phyloP scores from a whole-genome alignment of 2,888 invertebrate genomes.

The Therioaphis trifolii region DNA sequence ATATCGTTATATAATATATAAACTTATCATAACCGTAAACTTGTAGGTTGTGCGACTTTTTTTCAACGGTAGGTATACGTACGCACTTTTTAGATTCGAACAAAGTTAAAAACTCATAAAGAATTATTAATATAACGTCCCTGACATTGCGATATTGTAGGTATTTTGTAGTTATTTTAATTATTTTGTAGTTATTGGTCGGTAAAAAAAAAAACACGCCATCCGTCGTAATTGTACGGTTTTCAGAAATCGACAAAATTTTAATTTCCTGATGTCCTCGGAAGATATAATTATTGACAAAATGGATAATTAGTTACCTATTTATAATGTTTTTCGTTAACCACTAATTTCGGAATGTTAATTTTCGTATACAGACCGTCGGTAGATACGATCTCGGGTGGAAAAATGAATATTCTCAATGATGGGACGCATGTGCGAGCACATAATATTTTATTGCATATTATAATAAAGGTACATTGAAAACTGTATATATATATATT shows the following conservation, averaged over 20 bases:
- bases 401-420: not conserved
- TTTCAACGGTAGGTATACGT: too few relatives aligned
- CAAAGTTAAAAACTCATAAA: too few relatives aligned
- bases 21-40: too few relatives aligned
- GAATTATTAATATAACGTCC: too few relatives aligned
- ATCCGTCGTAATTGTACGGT: not conserved
- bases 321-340: not conserved
- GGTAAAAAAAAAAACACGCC: not conserved
- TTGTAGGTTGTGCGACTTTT: too few relatives aligned
- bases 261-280: not conserved
- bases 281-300: not conserved
- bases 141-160: too few relatives aligned
- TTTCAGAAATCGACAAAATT: not conserved
- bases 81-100: too few relatives aligned
- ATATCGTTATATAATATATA: too few relatives aligned
- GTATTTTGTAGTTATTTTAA: too few relatives aligned
- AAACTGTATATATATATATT: not conserved
- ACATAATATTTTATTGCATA: too few relatives aligned
- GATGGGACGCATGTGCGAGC: not conserved
- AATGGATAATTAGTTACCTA: not conserved
- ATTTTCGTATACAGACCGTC: not conserved
- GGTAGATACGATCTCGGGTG: constrained; percentile 6
- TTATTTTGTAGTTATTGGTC: too few relatives aligned
- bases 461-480: not conserved
- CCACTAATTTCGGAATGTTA: constrained; percentile 15